Conservation (phyloP, 2,113 vertebrate genomes). For the Pluvianellus socialis region DNA sequence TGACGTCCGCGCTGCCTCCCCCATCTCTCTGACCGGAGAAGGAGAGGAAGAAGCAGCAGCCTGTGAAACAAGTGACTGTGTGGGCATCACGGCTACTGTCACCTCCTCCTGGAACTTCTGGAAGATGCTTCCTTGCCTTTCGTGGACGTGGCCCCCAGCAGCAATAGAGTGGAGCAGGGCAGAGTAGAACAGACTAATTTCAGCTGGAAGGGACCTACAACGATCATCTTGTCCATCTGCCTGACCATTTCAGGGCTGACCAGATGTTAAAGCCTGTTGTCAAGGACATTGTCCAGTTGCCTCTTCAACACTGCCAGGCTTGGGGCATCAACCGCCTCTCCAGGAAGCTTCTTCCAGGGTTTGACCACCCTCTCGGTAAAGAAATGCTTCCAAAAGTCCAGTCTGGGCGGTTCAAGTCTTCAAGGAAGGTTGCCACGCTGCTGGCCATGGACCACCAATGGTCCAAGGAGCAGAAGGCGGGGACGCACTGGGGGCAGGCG, state of each 20-base stretch:
- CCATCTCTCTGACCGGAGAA: fast-evolving
- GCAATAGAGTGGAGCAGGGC: not conserved
- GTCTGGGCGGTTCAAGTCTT: too few relatives aligned
- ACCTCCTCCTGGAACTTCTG: not conserved
- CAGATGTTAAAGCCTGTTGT: fast-evolving
- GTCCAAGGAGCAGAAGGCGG: not conserved
- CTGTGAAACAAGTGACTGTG: fast-evolving
- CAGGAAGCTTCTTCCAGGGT: not conserved
- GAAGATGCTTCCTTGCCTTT: not conserved
- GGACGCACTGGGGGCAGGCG: not conserved
- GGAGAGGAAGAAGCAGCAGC: not conserved
- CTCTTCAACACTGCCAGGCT: fast-evolving
- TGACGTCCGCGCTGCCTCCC: fast-evolving
- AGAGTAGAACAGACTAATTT: not conserved
- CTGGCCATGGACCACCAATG: not conserved
- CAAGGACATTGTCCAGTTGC: not conserved
- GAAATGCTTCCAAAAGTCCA: not conserved
- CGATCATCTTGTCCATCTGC: fast-evolving
- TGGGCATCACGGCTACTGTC: not conserved
- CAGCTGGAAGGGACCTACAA: not conserved
- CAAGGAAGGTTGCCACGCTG: not conserved
- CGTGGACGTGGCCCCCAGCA: not conserved
- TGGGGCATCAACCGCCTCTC: not conserved
- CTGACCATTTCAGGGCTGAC: not conserved
- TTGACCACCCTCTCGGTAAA: not conserved